Evolutionary conservation across 2,113 vertebrate species (phyloP), one percentile per base, ranked within the genome.

Genomic region (Rousettus leschenaultii): DNA sequence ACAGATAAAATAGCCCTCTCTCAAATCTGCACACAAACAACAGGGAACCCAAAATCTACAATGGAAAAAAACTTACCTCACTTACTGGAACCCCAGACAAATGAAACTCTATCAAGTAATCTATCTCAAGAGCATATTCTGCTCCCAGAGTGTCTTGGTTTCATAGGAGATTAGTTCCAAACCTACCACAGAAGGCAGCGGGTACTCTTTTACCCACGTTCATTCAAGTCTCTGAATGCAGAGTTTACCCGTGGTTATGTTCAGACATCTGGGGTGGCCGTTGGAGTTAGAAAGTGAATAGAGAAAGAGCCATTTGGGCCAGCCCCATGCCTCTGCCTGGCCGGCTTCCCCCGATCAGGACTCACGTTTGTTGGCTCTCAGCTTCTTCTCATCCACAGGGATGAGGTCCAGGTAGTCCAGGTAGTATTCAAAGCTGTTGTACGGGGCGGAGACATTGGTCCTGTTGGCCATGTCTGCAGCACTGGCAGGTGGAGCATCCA

Each of bases 361-460:
- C 99, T 99, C 98, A 99, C 99, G 99, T 98, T 99, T 99, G 96
- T 99, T 98, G 97, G 98, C 99, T 93, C 98, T 98, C 92, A 99
- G 96, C 91, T 99, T 98, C 97, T 97, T 99, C 93, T 99, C 99
- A 38, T 99, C 99, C 96, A 99, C 99, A 1, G 98, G 97, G 55
- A 99, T 95, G 33, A 98, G 98, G 95, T 99, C 99, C 61, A 99
- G 45, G 63, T 99, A 99, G 97, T 99, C 99, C 95, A 99, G 98
- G 30, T 99, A 99, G 95, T 99, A 99, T 87, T 99, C 99, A 0
- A 98, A 99, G 1, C 86, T 97, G 97, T 98, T 98, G 92, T 98
- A 97, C 12, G 97, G 98, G 21, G 93, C 55, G 1, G 98, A 97
- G 57, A 95, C 33, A 26, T 97, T 97, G 40, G 98, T 99, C 86